Evolutionary conservation across 2,888 invertebrate genomes (phyloP).

Genomic region (Lamellibrachia satsuma): DNA sequence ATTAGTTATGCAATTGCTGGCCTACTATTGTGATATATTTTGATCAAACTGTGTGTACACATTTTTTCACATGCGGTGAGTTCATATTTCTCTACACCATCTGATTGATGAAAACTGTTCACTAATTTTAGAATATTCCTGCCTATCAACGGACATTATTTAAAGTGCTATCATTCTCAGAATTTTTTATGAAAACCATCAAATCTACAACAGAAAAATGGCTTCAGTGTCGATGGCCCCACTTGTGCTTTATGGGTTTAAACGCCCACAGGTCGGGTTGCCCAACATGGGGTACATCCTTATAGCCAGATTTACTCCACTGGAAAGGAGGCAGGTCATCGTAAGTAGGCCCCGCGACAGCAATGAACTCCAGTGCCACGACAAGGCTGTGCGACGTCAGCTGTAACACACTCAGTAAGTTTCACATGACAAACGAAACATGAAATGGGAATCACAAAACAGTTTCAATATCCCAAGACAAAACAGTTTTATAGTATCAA

Average conservation of each 20-base stretch:
- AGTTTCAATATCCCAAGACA: too few species aligned
- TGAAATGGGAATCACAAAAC: neutral
- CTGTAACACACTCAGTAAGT: slow-evolving; percentile 39
- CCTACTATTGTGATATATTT: too few species aligned
- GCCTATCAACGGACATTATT: neutral
- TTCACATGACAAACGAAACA: neutral
- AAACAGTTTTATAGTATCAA: too few species aligned
- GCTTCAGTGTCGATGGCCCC: slow-evolving; percentile 33
- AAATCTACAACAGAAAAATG: neutral
- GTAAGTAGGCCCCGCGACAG: slow-evolving; percentile 72
- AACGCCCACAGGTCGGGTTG: slow-evolving; percentile 82
- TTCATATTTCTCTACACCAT: neutral
- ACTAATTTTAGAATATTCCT: neutral
- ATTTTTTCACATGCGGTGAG: too few species aligned
- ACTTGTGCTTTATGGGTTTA: slow-evolving; percentile 67
- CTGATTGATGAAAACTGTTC: neutral
- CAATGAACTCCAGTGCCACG: slow-evolving; percentile 69
- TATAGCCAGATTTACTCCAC: slow-evolving; percentile 79
- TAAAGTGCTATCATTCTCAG: neutral
- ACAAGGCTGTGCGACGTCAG: slow-evolving; percentile 50
- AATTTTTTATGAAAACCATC: neutral
- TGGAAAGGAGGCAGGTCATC: slow-evolving; percentile 77
- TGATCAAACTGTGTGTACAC: too few species aligned
- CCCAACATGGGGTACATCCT: slow-evolving; percentile 74
- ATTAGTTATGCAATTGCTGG: too few species aligned